A percentile compares a stretch with the other conserved stretches of the same genome.
Conservation (phyloP, 1,140 invertebrate genomes). For the Apis laboriosa region DNA sequence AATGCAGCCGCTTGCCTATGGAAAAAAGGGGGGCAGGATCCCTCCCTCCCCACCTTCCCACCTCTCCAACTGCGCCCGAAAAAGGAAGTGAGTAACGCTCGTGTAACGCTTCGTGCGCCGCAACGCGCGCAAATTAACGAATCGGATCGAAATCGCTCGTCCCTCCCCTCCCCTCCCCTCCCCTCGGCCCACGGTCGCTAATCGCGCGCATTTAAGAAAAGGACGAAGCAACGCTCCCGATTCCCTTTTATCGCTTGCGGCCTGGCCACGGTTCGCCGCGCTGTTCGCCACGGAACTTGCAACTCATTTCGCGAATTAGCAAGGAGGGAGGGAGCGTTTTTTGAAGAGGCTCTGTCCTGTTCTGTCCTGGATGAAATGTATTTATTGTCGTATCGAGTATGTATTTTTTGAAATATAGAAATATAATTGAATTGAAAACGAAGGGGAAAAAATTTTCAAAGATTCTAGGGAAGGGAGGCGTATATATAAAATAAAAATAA, state of each 20-base stretch:
- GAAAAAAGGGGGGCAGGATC: constrained; percentile 36
- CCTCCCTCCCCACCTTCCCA: neutral
- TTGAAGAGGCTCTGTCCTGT: too few species aligned
- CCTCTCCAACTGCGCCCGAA: constrained; percentile 44
- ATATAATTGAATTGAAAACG: too few species aligned
- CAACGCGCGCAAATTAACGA: constrained; percentile 66
- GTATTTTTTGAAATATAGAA: too few species aligned
- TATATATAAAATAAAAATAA: too few species aligned
- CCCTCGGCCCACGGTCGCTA: neutral
- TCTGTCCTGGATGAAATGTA: neutral
- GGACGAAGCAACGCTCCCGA: constrained; percentile 4
- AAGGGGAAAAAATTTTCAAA: too few species aligned
- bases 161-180: neutral
- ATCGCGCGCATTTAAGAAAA: constrained; percentile 32
- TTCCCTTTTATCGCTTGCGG: constrained; percentile 22
- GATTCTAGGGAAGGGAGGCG: too few species aligned
- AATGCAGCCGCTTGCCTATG: constrained; percentile 70
- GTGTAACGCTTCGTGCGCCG: constrained; percentile 56
- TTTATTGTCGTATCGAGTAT: too few species aligned
- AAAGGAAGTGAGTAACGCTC: constrained; percentile 61
- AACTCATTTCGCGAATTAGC: neutral
- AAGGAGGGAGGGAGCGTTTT: too few species aligned
- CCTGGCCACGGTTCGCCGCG: constrained; percentile 22
- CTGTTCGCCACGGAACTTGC: neutral
- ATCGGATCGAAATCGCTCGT: constrained; percentile 56